phyloP scores from a whole-genome alignment of 2,797 vertebrate genomes.

The Pterois miles region DNA sequence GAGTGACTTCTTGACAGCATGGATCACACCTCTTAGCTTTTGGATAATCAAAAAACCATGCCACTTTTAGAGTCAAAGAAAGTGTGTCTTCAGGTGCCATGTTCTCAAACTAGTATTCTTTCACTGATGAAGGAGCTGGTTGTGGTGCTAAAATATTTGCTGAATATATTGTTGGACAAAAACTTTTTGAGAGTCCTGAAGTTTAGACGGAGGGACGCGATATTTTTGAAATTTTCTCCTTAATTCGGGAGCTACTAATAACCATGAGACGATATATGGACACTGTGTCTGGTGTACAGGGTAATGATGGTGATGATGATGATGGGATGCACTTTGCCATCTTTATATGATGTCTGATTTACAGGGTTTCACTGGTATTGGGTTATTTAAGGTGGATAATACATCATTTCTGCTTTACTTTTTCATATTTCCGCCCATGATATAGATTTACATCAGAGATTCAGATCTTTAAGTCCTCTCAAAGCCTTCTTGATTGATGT shows the following conservation, averaged over 20 bases:
- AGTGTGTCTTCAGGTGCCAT: not conserved
- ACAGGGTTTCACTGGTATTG: not conserved
- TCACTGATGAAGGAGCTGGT: not conserved
- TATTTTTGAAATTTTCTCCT: not conserved
- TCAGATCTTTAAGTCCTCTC: not conserved
- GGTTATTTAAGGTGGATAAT: not conserved
- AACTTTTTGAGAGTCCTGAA: not conserved
- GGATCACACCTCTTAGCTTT: not conserved
- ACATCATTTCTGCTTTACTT: not conserved
- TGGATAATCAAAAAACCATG: not conserved
- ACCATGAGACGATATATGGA: not conserved
- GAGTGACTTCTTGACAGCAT: not conserved
- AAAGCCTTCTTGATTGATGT: not conserved
- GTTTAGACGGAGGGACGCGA: accelerated
- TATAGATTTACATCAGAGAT: too few species aligned
- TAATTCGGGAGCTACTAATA: not conserved
- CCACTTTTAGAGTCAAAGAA: not conserved
- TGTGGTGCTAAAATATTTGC: not conserved
- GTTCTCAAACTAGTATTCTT: too few species aligned
- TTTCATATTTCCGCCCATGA: too few species aligned
- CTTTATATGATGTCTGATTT: constrained; percentile 53
- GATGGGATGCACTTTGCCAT: constrained; percentile 67
- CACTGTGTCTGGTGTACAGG: constrained; percentile 17
- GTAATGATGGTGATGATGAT: constrained; percentile 15
- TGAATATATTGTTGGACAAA: not conserved